phyloP scores from a whole-genome alignment of 2,113 vertebrate species.

The Neogale vison region DNA sequence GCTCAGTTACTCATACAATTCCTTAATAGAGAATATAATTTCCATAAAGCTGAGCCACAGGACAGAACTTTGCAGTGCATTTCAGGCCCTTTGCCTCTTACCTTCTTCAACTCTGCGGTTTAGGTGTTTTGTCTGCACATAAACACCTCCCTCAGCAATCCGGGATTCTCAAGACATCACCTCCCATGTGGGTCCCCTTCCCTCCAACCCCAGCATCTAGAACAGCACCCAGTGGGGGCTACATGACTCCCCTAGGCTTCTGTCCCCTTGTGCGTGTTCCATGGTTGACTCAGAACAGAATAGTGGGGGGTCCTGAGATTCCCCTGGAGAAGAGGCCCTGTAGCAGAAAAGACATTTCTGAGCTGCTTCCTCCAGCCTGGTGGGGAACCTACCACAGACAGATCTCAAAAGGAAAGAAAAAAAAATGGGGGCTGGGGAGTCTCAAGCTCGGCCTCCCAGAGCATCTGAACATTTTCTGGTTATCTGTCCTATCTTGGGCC shows the following conservation, averaged over 20 bases:
- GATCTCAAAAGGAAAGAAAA: not conserved
- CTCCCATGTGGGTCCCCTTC: not conserved
- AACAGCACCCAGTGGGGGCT: too few relatives aligned
- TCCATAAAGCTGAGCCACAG: not conserved
- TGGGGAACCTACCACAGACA: not conserved
- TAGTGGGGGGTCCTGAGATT: not conserved
- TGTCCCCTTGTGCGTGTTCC: accelerated
- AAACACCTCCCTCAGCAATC: not conserved
- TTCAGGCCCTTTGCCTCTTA: not conserved
- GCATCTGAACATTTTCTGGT: not conserved
- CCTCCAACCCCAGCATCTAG: not conserved
- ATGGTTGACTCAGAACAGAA: not conserved
- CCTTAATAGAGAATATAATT: not conserved
- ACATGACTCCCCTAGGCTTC: too few relatives aligned
- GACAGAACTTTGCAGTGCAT: not conserved
- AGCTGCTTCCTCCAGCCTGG: not conserved
- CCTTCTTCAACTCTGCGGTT: not conserved
- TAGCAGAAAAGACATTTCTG: not conserved
- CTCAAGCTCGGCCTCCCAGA: not conserved
- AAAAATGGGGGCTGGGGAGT: too few relatives aligned
- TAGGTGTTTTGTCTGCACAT: not conserved
- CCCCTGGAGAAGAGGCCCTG: not conserved
- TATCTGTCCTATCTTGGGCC: not conserved
- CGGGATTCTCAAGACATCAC: not conserved
- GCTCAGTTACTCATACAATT: not conserved